These are phyloP conservation scores for Rhagium mordax DNA, from an alignment of 2,888 invertebrate species.

Conservation along the genomic window DNA sequence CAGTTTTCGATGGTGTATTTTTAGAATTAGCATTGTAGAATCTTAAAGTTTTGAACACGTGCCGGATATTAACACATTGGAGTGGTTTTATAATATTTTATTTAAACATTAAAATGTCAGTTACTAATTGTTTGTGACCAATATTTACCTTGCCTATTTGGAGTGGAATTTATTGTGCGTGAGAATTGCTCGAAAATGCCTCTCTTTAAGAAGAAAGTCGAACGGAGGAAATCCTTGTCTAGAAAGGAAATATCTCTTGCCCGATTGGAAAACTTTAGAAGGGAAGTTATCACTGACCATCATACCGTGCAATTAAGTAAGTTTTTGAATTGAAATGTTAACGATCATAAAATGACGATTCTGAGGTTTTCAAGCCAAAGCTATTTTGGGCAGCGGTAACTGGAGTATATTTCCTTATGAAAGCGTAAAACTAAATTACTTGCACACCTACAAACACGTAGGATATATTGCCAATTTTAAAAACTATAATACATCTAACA, in stretches of 20 bases:
- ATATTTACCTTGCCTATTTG: slow-evolving; percentile 33
- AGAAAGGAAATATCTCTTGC: slow-evolving; percentile 68
- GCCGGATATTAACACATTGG: slow-evolving; percentile 45
- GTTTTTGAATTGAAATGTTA: slow-evolving; percentile 31
- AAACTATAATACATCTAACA: background rate
- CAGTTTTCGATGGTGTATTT: slow-evolving; percentile 42
- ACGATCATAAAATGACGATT: too few relatives aligned
- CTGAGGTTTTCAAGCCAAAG: slow-evolving; percentile 42
- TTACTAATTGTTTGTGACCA: slow-evolving; percentile 49
- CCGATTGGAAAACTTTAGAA: slow-evolving; percentile 73
- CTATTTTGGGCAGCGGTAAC: slow-evolving; percentile 28
- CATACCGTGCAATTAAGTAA: slow-evolving; percentile 71
- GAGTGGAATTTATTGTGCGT: slow-evolving; percentile 36
- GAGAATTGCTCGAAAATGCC: slow-evolving; percentile 20
- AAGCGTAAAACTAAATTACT: background rate
- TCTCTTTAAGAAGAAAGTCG: slow-evolving; percentile 59
- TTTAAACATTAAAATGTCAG: slow-evolving; percentile 44
- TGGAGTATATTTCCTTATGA: slow-evolving; percentile 11
- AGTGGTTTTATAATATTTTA: slow-evolving; percentile 37
- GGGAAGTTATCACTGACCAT: slow-evolving; percentile 74
- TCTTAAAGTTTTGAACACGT: slow-evolving; percentile 42
- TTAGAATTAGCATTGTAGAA: slow-evolving; percentile 37
- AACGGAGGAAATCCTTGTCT: slow-evolving; percentile 63
- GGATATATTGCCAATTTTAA: background rate
- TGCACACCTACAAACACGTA: background rate